phyloP scores from a whole-genome alignment of 2,888 invertebrate species.

The Sphecodes monilicornis region DNA sequence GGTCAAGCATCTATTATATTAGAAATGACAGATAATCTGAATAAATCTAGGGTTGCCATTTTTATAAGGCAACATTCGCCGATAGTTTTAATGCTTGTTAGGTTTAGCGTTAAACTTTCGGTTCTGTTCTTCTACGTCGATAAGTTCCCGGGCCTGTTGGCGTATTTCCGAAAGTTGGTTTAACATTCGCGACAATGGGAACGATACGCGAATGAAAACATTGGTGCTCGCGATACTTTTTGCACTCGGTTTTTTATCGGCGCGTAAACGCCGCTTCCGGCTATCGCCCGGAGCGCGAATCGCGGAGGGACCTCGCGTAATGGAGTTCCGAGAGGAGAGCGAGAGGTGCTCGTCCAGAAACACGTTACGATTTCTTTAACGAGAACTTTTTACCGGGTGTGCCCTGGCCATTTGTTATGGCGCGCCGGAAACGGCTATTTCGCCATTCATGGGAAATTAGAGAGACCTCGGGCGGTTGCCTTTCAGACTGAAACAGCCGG shows the following conservation, averaged over 20 bases:
- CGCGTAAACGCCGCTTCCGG: not conserved
- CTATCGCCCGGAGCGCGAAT: constrained; percentile 17
- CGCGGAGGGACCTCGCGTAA: constrained; percentile 26
- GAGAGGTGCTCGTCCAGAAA: constrained; percentile 44
- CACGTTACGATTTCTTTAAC: constrained; percentile 54
- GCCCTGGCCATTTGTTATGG: constrained; percentile 35
- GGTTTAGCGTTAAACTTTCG: no score
- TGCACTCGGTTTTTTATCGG: constrained; percentile 39
- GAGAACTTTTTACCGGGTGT: constrained; percentile 38
- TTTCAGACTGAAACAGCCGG: not conserved
- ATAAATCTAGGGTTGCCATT: no score
- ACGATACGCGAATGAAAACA: constrained; percentile 57
- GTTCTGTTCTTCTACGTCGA: constrained; percentile 13
- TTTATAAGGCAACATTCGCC: no score
- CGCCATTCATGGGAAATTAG: constrained; percentile 23
- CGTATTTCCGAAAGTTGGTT: constrained; percentile 50
- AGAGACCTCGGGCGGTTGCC: not conserved
- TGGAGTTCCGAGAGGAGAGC: constrained; percentile 25
- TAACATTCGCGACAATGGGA: constrained; percentile 61
- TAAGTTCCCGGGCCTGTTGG: not conserved
- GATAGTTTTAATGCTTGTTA: no score
- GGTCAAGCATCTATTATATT: no score
- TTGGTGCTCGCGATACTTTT: constrained; percentile 33
- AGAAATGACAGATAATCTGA: no score
- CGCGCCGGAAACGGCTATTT: not conserved